Evolutionary conservation across 1,140 invertebrate species (phyloP), one percentile per base, ranked within the genome.

Genomic region (Camponotus floridanus): DNA sequence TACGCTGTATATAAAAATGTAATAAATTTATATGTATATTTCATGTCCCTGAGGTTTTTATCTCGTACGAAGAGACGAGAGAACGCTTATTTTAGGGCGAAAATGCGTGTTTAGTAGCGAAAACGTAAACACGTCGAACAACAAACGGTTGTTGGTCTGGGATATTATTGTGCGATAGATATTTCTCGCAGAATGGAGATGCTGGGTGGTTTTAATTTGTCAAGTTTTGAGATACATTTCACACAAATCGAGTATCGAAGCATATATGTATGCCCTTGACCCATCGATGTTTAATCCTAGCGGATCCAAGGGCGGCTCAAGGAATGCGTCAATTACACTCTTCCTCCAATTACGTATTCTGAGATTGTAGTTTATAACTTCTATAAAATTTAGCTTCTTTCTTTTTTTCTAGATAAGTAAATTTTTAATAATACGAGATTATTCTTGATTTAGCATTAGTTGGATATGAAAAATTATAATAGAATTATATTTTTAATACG

Each of bases 261-360:
- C 11, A 6, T 33, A 13, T 64, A 6, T 15, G 45, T 18, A 8
- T 51, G 64, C 15, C 65, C 64, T 80, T 80, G 65, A 80, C 76
- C 33, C n/a, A 70, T 80, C 76, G 64, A 70, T 68, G 33, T 39
- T 80, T 70, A 80, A 80, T 70, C 33, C 45, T 39, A 55, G 33
- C 62, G 9, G 33, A 39, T 55, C 64, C 64, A 80, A 80, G 76
- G 64, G n/a, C 76, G 45, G 31, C 8, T 31, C 33, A 36, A 45
- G 11, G 21, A 68, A 79, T 21, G 26, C 36, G 15, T 57, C 33
- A 57, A 80, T 9, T 70, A 36, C 33, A 70, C 39, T n/a, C 55
- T 61, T 80, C 45, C 62, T 79, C 68, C 61, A 79, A 79, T 61
- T 79, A 79, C 64, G 39, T 70, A 18, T 51, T 51, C 39, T 42